Evolutionary conservation across 35 echinoderm and acorn worm genomes (phyloP), one percentile per base, ranked within the genome.

Genomic region (Acanthaster planci): DNA sequence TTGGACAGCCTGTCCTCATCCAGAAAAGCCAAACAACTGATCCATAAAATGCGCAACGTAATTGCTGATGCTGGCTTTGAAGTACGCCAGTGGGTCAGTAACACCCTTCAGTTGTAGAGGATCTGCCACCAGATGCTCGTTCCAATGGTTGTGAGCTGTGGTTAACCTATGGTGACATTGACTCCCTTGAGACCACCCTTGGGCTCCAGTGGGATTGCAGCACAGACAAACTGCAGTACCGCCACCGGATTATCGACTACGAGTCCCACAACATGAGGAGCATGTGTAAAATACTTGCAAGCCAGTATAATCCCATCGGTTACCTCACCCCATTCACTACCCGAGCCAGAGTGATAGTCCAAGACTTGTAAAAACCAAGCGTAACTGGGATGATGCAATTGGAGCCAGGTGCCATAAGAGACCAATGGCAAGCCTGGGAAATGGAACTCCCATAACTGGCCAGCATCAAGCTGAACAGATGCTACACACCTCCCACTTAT

Each of bases 371-470:
- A 92, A 52, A 60, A 59, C 40, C 9, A 77, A 83, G 76, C 32
- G 85, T 19, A 82, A 52, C n/a, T 97, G 93, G 93, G 89, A 97
- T 54, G 89, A 95, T 4, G 19, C 8, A 6, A n/a, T 8, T 51
- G 31, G 60, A 88, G 22, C 88, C 84, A 40, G 79, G 79, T 8
- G 42, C 12, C 4, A 47, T 47, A 4, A 47, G 42, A 47, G 42
- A 47, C 42, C 42, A 47, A 38, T 97, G 85, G 90, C 80, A 96
- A 81, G 35, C 51, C 37, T 97, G 90, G 94, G 67, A 82, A 34
- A 38, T 29, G 18, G 90, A 97, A 51, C 68, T 97, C 15, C 82
- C 86, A 67, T 44, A 86, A 30, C 26, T 97, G 51, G 30, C 89
- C 60, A 50, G 68, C 30, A 50, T 89, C 31, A 14, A 39, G 52